Conservation (phyloP, 2,113 vertebrate genomes). For the Tachysurus fulvidraco region DNA sequence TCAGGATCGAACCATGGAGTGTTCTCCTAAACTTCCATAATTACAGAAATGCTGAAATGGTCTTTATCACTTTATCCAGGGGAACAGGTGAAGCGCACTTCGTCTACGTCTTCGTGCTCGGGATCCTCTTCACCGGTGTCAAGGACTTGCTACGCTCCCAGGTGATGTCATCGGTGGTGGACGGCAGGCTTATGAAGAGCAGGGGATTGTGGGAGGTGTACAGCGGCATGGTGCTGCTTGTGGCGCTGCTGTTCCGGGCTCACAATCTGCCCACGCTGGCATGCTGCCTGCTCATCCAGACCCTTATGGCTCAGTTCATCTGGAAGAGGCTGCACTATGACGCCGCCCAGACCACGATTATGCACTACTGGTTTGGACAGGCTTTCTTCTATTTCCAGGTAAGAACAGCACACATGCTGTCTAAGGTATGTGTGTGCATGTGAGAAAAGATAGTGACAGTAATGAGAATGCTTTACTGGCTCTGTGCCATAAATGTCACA, state of each 20-base stretch:
- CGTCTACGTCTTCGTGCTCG: constrained; percentile 91
- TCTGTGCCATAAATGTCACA: neutral
- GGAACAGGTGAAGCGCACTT: constrained; percentile 93
- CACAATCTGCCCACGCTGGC: constrained; percentile 91
- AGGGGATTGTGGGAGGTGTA: constrained; percentile 89
- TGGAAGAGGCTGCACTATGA: constrained; percentile 85
- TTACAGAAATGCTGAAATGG: neutral
- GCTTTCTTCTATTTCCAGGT: constrained; percentile 99
- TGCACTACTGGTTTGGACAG: constrained; percentile 98
- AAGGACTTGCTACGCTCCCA: constrained; percentile 88
- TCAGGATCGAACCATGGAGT: neutral
- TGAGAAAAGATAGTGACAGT: constrained; percentile 8
- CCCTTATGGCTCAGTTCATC: constrained; percentile 81
- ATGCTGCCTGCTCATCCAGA: constrained; percentile 84
- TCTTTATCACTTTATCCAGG: constrained; percentile 65
- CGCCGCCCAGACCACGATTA: constrained; percentile 85
- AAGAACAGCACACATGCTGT: constrained; percentile 45
- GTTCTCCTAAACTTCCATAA: neutral
- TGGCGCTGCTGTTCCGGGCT: constrained; percentile 84
- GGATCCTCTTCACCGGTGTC: constrained; percentile 89
- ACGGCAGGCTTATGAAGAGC: constrained; percentile 68
- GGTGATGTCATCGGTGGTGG: constrained; percentile 69
- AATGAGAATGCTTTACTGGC: constrained; percentile 12
- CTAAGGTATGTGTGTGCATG: neutral
- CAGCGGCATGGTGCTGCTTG: constrained; percentile 85